Evolutionary conservation across 2,113 vertebrate genomes (phyloP).

Genomic region (Syngnathus typhle): DNA sequence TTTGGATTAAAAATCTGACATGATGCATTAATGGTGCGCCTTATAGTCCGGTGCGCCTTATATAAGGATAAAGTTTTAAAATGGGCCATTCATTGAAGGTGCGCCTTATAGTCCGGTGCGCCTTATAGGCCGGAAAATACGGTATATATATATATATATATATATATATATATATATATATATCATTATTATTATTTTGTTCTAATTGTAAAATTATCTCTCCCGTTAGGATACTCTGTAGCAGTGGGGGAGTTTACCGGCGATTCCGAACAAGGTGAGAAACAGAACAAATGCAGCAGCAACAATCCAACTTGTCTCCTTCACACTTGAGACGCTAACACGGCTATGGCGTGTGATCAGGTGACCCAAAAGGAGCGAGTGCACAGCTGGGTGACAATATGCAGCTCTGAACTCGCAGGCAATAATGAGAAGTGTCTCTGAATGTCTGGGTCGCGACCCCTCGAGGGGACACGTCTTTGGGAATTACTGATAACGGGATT

Average conservation of each 20-base stretch:
- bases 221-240: conserved; percentile 63
- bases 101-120: too few species aligned
- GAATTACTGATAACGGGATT: conserved; percentile 63
- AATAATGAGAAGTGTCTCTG: conserved; percentile 55
- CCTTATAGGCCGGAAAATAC: too few species aligned
- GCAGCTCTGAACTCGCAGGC: conserved; percentile 28
- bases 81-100: too few species aligned
- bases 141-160: too few species aligned
- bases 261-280: conserved; percentile 69
- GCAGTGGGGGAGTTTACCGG: conserved; percentile 68
- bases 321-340: not conserved
- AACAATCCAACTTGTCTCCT: not conserved
- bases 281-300: conserved; percentile 34
- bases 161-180: too few species aligned
- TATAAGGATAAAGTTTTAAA: too few species aligned
- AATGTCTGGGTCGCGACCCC: conserved; percentile 54
- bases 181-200: too few species aligned
- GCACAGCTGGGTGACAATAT: conserved; percentile 38
- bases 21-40: too few species aligned
- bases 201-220: conserved; percentile 28
- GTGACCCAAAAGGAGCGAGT: conserved; percentile 14
- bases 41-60: too few species aligned
- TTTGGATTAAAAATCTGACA: too few species aligned
- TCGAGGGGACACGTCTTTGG: conserved; percentile 48
- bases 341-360: not conserved